Percentiles rank a stretch among this genome's conserved stretches.
Conservation (phyloP, 2,888 invertebrate genomes). For the Lepidochrysops patricia region DNA sequence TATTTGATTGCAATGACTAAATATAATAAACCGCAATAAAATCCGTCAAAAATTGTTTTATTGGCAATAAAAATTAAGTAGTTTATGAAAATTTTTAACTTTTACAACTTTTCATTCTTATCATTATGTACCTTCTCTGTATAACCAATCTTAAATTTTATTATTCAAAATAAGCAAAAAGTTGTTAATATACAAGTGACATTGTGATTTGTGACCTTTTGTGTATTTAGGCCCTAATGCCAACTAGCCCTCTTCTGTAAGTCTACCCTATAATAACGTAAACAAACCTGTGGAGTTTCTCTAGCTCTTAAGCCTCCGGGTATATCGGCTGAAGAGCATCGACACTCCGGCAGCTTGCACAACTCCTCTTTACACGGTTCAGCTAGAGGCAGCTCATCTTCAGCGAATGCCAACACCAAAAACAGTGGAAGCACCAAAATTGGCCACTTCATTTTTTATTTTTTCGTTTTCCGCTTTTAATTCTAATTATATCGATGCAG, state of each 20-base stretch:
- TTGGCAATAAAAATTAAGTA: too few relatives aligned
- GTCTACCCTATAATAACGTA: not conserved
- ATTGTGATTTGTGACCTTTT: too few relatives aligned
- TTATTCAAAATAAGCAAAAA: too few relatives aligned
- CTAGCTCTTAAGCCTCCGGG: slow-evolving; percentile 55
- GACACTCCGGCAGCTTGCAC: slow-evolving; percentile 70
- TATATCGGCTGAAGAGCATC: slow-evolving; percentile 61
- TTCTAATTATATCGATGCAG: not conserved
- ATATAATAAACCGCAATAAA: too few relatives aligned
- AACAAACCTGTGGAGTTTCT: slow-evolving; percentile 68
- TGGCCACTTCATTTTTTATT: slow-evolving; percentile 7
- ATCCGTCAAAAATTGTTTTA: too few relatives aligned
- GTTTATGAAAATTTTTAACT: too few relatives aligned
- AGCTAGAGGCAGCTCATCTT: slow-evolving; percentile 33
- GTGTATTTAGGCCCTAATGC: too few relatives aligned
- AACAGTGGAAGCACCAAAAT: slow-evolving; percentile 12
- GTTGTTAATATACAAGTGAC: too few relatives aligned
- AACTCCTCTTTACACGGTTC: slow-evolving; percentile 41
- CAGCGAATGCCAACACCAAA: not conserved
- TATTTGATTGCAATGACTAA: too few relatives aligned
- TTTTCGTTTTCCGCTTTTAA: not conserved
- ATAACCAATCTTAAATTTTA: too few relatives aligned
- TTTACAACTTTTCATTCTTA: too few relatives aligned
- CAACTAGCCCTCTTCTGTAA: not conserved
- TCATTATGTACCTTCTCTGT: too few relatives aligned